Evolutionary conservation across 2,113 vertebrate species (phyloP), one percentile per base, ranked within the genome.

Genomic region (Prionailurus bengalensis): DNA sequence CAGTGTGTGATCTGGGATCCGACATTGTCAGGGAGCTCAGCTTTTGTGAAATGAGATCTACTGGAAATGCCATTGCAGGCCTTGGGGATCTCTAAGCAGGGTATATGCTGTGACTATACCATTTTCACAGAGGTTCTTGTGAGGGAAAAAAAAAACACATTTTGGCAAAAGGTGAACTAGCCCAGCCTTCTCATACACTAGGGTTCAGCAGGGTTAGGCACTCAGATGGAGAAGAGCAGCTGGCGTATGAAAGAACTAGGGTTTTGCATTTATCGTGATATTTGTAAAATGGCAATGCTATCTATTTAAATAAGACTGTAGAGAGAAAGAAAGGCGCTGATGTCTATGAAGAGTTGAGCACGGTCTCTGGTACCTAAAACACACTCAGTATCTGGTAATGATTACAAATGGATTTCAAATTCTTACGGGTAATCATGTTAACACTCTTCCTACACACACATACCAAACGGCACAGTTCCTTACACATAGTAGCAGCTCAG

Each of bases 361-460:
- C 16, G 10, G 76, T 80, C 55, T 21, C 48, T 73, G 53, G 8
- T 19, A 66, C 1, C 2, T 7, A 53, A 51, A 66, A 3, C 0
- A 3, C 3, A 6, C 81, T 95, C 15, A 53, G 42, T 25, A 65
- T 4, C 71, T 82, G 25, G 15, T 63, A 21, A 79, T n/a, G 80
- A 88, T 39, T 36, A 91, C 15, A 25, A 71, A 10, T 15, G 27
- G 27, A 95, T 74, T 93, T 97, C 82, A 76, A 61, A 86, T 58
- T 89, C 33, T 68, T 70, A 15, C 68, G 33, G 16, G 14, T 58
- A 23, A 65, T 92, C 74, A 55, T 4, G 5, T 55, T 63, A 21
- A 48, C 58, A 48, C 13, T 36, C 23, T 53, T 45, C 9, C 36
- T 63, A 42, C 15, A 66, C 51, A 53, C 21, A 87, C 36, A 71